phyloP scores from a whole-genome alignment of 2,888 invertebrate genomes.

The Lysandra coridon region DNA sequence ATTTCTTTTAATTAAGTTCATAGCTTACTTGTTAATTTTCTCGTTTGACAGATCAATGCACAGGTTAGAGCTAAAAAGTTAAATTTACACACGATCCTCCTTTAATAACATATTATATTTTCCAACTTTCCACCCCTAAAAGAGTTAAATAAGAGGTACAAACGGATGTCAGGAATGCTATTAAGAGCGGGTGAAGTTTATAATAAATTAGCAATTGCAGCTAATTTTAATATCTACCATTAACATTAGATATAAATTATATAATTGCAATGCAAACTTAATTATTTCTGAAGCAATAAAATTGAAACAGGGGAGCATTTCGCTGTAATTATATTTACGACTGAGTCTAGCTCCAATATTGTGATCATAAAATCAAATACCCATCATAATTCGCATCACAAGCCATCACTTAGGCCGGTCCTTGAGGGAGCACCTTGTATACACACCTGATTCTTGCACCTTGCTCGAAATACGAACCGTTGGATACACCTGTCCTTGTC shows the following conservation, averaged over 20 bases:
- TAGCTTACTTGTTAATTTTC: background rate
- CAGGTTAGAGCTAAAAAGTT: no score
- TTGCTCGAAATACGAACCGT: conserved; percentile 62
- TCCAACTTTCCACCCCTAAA: no score
- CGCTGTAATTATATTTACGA: conserved; percentile 4
- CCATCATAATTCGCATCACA: conserved; percentile 25
- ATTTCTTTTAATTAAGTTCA: background rate
- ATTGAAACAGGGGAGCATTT: background rate
- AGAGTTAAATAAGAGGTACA: no score
- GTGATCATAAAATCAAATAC: conserved; percentile 28
- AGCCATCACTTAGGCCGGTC: conserved; percentile 57
- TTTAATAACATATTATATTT: no score
- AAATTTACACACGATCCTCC: no score
- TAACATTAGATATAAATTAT: background rate
- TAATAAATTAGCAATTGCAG: background rate
- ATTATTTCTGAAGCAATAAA: background rate
- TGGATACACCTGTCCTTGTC: conserved; percentile 54
- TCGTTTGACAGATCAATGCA: no score
- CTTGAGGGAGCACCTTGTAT: conserved; percentile 70
- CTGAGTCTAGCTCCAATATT: background rate
- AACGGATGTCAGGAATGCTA: no score
- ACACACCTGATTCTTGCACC: conserved; percentile 78
- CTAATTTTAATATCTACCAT: background rate
- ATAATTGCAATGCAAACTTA: background rate
- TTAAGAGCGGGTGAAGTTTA: background rate